Conservation (phyloP, 2,888 invertebrate species). For the Netelia virgata region DNA sequence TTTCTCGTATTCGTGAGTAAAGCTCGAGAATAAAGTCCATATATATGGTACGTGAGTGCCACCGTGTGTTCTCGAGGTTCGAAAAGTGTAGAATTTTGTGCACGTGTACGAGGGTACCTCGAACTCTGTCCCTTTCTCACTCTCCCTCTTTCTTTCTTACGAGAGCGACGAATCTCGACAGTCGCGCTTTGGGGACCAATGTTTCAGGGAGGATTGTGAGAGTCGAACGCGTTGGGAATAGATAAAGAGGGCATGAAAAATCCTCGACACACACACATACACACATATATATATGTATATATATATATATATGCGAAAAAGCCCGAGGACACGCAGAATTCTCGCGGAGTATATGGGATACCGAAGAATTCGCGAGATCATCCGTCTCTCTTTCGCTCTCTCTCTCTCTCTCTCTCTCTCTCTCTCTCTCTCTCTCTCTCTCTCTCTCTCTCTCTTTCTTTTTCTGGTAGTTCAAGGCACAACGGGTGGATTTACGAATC, state of each 20-base stretch:
- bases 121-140: not conserved
- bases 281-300: slow-evolving; percentile 13
- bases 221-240: slow-evolving; percentile 77
- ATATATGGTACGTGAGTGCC: slow-evolving; percentile 21
- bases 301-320: not conserved
- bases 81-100: slow-evolving; percentile 38
- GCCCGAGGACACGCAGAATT: slow-evolving; percentile 54
- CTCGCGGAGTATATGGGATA: slow-evolving; percentile 39
- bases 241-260: slow-evolving; percentile 73
- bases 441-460: slow-evolving; percentile 42
- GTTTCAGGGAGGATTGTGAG: slow-evolving; percentile 79
- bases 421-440: slow-evolving; percentile 22
- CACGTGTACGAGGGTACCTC: slow-evolving; percentile 21
- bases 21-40: slow-evolving; percentile 45
- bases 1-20: slow-evolving; percentile 61
- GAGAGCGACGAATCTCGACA: slow-evolving; percentile 58
- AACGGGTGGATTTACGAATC: slow-evolving; percentile 56
- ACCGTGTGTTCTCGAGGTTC: slow-evolving; percentile 37
- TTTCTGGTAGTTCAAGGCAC: slow-evolving; percentile 48
- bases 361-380: slow-evolving; percentile 55
- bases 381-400: no score
- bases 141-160: slow-evolving; percentile 18
- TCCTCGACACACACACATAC: slow-evolving; percentile 4
- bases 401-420: slow-evolving; percentile 51
- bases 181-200: slow-evolving; percentile 59